A percentile compares a stretch with the other conserved stretches of the same genome.
Evolutionary conservation across 1,140 invertebrate genomes (phyloP).

Genomic region (Aphelenchoides besseyi): DNA sequence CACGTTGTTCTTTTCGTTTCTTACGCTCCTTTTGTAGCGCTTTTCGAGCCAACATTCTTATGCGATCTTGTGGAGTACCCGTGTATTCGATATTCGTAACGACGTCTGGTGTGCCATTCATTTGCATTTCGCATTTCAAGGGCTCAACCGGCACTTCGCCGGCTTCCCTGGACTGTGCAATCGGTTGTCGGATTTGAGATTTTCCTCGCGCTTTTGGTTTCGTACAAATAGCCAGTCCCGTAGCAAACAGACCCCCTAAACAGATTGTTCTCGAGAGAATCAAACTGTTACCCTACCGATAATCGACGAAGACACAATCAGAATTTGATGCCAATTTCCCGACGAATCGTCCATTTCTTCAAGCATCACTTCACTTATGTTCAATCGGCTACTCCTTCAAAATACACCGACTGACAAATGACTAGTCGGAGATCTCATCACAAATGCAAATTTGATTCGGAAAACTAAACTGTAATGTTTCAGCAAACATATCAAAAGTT

Average conservation of each 20-base stretch:
- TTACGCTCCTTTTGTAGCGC: background rate
- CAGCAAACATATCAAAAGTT: slow-evolving; percentile 59
- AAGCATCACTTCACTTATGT: too few species aligned
- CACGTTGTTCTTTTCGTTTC: background rate
- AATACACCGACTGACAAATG: too few species aligned
- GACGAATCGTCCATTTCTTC: too few species aligned
- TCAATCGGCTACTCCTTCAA: too few species aligned
- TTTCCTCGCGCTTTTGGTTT: background rate
- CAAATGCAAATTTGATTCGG: too few species aligned
- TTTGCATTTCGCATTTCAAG: background rate
- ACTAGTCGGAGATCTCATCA: background rate
- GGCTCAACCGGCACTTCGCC: background rate
- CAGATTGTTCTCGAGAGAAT: too few species aligned
- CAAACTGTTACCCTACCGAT: too few species aligned
- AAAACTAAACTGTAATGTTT: too few species aligned
- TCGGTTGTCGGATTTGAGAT: background rate
- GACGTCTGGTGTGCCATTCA: background rate
- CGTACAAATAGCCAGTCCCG: background rate
- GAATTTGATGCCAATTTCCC: too few species aligned
- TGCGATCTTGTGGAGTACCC: background rate
- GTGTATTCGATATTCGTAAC: background rate
- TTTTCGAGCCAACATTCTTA: background rate
- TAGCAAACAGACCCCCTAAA: background rate
- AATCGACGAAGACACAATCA: too few species aligned
- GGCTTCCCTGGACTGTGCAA: background rate